Evolutionary conservation across 2,888 invertebrate genomes (phyloP).

Genomic region (Apamea anceps): DNA sequence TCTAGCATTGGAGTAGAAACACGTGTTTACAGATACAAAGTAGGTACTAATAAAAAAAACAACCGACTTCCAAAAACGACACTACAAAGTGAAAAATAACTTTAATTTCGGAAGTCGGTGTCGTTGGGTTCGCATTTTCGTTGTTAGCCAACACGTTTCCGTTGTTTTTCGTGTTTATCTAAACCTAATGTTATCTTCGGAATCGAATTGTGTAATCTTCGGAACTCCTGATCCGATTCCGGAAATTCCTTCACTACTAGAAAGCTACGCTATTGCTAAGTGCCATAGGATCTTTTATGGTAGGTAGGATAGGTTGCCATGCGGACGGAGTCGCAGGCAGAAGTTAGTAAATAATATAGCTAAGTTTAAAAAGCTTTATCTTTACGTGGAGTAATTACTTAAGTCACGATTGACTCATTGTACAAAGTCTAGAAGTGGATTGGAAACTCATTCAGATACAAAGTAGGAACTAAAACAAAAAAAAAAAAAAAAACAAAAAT

Average conservation of each 20-base stretch:
- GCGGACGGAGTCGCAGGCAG: no score
- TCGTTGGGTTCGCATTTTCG: no score
- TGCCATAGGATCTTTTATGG: no score
- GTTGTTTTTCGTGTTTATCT: background rate
- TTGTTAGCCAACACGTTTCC: no score
- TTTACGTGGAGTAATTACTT: background rate
- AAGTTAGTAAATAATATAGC: background rate
- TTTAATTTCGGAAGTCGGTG: no score
- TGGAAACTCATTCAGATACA: background rate
- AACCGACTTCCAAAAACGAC: no score
- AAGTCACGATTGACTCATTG: slow-evolving; percentile 10
- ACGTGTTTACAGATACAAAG: background rate
- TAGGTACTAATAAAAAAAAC: background rate
- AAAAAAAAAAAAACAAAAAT: no score
- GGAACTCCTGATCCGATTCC: background rate
- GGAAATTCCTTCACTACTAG: background rate
- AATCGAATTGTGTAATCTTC: background rate
- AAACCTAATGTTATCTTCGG: no score
- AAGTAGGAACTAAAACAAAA: background rate
- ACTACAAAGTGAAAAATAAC: no score
- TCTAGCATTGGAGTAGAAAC: background rate
- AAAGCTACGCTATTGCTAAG: background rate
- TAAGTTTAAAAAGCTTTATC: no score
- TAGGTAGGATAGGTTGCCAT: no score
- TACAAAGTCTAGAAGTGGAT: slow-evolving; percentile 16